Evolutionary conservation across 92 coral and sea anemone genomes (phyloP).

Genomic region (Scolanthus callimorphus): DNA sequence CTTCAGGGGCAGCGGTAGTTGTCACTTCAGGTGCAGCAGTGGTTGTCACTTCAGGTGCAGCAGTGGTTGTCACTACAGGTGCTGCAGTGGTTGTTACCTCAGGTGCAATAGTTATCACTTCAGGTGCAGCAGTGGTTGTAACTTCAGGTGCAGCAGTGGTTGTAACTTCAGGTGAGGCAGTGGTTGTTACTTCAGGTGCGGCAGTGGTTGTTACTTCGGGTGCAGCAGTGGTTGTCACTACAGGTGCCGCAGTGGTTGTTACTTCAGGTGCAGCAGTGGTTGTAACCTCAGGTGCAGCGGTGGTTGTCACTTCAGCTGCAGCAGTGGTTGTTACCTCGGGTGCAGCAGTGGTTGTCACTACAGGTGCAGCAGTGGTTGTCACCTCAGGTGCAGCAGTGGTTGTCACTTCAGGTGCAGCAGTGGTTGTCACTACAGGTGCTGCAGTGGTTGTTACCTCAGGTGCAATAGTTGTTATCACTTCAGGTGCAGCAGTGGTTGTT

Average conservation of each 20-base stretch:
- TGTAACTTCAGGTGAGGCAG: background rate
- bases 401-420: conserved; percentile 1
- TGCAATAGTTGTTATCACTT: background rate
- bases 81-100: background rate
- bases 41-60: background rate
- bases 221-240: background rate
- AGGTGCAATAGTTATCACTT: background rate
- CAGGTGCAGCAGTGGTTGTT: background rate
- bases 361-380: no score
- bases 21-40: conserved; percentile 6
- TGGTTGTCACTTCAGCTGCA: no score
- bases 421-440: no score
- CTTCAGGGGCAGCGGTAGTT: background rate
- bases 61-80: background rate
- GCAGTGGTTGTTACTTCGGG: background rate
- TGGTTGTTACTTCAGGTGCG: background rate
- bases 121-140: background rate
- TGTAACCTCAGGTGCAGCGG: no score
- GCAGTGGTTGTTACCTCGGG: no score
- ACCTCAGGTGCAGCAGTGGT: background rate
- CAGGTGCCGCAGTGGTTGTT: conserved; percentile 8
- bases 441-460: background rate
- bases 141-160: conserved; percentile 1
- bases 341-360: no score
- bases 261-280: conserved; percentile 5